Base-by-base conservation (phyloP, 2,113 vertebrate genomes). In the Semnornis frantzii region DNA sequence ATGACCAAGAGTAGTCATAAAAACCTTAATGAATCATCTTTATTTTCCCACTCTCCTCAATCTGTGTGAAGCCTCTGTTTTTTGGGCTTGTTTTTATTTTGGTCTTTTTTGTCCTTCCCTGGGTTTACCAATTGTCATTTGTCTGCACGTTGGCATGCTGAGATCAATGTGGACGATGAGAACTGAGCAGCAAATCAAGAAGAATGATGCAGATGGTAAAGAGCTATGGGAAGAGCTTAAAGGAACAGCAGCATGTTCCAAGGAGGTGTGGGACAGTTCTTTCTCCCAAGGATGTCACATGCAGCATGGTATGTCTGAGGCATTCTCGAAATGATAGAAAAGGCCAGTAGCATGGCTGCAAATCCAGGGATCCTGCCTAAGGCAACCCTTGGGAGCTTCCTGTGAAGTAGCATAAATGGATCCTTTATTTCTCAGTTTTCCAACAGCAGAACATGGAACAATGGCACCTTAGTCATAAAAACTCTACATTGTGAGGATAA, bases 221-320 rank as follows among this genome's bases (percentile, higher is more conserved):
- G 60, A 66, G 44, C n/a, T 59, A 9, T 4, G 31, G 21, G 18
- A 82, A 90, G 57, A 46, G 16, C 72, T 77, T 23, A 71, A 70
- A 55, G 27, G 30, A 19, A 34, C 8, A 0, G 0, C 2, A 24
- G 48, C 16, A 30, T 4, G 25, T 34, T 50, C 68, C 76, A 66
- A 55, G 44, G n/a, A 50, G 27, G 17, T 63, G n/a, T 11, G 62
- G 39, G 57, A 34, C 24, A 73, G 25, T 18, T 90, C 54, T 82
- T 68, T 20, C 34, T 64, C 54, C 77, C 78, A 75, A 44, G 39
- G 54, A 62, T 31, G 31, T 19, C 0, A 0, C 20, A 9, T 24
- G 46, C 34, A 77, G 46, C 33, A 52, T 8, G 72, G 73, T 21
- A 34, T 27, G 15, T 57, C 48, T 72, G 58, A 72, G 19, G 23